These are phyloP conservation scores for Hucho hucho DNA, from an alignment of 2,113 vertebrate species.

Conservation along the genomic window DNA sequence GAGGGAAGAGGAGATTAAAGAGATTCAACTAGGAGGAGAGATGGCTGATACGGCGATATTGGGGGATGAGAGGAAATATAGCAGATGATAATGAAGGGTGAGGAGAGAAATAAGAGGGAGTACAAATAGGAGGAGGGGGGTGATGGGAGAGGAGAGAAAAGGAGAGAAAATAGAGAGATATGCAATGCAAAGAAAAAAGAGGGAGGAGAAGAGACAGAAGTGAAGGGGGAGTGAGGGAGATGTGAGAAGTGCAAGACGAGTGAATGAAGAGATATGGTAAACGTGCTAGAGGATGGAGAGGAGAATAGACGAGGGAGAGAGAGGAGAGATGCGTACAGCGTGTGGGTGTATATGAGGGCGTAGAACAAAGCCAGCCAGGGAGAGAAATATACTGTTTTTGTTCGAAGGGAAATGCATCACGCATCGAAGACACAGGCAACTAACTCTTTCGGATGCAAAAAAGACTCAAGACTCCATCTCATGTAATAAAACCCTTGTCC, in stretches of 20 bases:
- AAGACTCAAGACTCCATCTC: neutral
- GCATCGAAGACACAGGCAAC: neutral
- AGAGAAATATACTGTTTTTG: neutral
- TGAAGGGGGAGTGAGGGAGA: conserved; percentile 33
- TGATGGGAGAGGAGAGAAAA: neutral
- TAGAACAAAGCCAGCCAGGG: conserved; percentile 43
- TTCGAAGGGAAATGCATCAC: neutral
- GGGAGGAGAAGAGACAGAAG: conserved; percentile 4
- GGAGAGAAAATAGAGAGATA: neutral
- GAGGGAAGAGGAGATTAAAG: neutral
- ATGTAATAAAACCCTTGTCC: neutral
- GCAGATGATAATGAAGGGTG: neutral
- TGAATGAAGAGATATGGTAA: no score
- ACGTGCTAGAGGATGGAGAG: no score
- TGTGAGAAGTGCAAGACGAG: neutral
- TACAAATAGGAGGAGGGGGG: neutral
- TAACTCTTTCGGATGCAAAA: neutral
- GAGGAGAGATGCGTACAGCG: conserved; percentile 38
- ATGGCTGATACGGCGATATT: conserved; percentile 1
- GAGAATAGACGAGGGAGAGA: neutral
- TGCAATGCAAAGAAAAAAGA: neutral
- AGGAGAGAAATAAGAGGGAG: neutral
- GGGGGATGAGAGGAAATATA: neutral
- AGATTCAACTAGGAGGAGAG: conserved; percentile 8
- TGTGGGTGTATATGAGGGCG: conserved; percentile 66